phyloP scores from a whole-genome alignment of 2,113 vertebrate genomes.

The Hippotragus niger region DNA sequence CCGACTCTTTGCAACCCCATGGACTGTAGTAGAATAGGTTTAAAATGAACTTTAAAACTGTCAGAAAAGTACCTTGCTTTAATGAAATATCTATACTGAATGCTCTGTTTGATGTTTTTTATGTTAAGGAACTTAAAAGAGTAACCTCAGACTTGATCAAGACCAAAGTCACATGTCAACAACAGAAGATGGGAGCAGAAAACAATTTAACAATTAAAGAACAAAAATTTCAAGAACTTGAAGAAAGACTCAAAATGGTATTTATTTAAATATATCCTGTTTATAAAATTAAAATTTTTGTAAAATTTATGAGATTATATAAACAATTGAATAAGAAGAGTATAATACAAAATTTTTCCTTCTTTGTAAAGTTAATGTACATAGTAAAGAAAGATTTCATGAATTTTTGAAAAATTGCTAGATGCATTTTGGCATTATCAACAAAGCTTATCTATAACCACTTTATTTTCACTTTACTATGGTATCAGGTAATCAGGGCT shows the following conservation, averaged over 20 bases:
- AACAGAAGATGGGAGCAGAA: slow-evolving; percentile 83
- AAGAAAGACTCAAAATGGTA: slow-evolving; percentile 89
- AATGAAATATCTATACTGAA: slow-evolving; percentile 66
- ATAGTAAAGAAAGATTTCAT: slow-evolving; percentile 4
- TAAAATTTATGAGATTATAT: background rate
- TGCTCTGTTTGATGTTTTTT: slow-evolving; percentile 78
- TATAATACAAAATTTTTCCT: slow-evolving; percentile 12
- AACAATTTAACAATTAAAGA: slow-evolving; percentile 80
- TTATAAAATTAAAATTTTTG: slow-evolving; percentile 58
- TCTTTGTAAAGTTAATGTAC: slow-evolving; percentile 10
- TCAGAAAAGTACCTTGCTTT: slow-evolving; percentile 28
- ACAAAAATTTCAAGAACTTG: slow-evolving; percentile 87
- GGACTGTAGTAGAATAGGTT: background rate
- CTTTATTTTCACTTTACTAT: slow-evolving; percentile 14
- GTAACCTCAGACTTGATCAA: slow-evolving; percentile 87
- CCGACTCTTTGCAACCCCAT: background rate
- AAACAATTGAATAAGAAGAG: background rate
- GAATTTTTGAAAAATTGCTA: background rate
- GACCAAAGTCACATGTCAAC: slow-evolving; percentile 84
- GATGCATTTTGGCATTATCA: background rate
- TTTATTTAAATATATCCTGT: slow-evolving; percentile 58
- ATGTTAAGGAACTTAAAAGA: slow-evolving; percentile 89
- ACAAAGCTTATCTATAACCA: background rate
- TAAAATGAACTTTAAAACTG: slow-evolving; percentile 29
- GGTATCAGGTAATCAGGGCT: background rate